Evolutionary conservation across 2,113 vertebrate species (phyloP).

Genomic region (Chionis minor): DNA sequence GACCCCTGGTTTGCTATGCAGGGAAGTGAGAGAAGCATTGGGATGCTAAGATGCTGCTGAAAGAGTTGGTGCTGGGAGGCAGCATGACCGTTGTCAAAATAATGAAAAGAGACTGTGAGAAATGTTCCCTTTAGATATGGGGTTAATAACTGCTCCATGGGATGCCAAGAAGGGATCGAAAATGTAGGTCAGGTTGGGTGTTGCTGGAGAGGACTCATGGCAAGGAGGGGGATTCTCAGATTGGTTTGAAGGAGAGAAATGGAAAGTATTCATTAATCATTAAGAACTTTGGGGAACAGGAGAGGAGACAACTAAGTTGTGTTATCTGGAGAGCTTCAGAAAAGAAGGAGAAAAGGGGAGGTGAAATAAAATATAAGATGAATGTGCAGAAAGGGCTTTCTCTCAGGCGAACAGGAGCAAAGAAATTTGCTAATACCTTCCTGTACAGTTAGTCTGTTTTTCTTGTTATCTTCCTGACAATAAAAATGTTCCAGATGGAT

Average conservation of each 20-base stretch:
- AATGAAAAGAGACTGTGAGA: not conserved
- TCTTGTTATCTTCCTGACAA: not conserved
- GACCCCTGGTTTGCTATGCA: rapidly evolving
- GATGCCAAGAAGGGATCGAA: not conserved
- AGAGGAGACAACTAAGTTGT: not conserved
- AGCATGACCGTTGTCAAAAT: not conserved
- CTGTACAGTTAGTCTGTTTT: not conserved
- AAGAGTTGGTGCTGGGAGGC: not conserved
- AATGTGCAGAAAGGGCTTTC: not conserved
- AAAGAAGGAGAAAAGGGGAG: not conserved
- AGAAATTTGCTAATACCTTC: not conserved
- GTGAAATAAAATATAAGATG: not conserved
- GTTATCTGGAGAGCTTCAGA: not conserved
- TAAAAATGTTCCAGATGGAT: not conserved
- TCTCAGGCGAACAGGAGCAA: not conserved
- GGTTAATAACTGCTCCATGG: not conserved
- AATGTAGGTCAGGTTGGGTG: not conserved
- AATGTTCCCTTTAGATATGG: not conserved
- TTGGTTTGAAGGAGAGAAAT: not conserved
- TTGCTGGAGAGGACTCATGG: not conserved
- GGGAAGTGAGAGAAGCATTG: not conserved
- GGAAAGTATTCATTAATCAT: not conserved
- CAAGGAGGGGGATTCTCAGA: not conserved
- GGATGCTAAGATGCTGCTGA: not conserved
- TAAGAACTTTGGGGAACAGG: not conserved